Conservation (phyloP, 2,888 invertebrate species). For the Drosophila multiciliata region DNA sequence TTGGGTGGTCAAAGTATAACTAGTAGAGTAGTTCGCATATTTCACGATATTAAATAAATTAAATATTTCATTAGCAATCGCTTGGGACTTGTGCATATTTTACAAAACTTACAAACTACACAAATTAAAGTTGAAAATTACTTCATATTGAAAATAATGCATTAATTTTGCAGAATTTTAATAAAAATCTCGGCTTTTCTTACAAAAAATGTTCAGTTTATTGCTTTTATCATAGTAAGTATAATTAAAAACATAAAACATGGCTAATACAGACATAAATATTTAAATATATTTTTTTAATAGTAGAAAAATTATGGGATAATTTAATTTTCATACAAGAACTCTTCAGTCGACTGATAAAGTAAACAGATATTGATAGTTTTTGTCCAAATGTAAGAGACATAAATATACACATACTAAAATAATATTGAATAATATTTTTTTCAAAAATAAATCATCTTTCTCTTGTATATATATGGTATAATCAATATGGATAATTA, state of each 20-base stretch:
- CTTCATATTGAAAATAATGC: not conserved
- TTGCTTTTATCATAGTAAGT: not conserved
- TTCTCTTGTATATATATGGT: too few species aligned
- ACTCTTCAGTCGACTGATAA: too few species aligned
- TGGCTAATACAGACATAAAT: too few species aligned
- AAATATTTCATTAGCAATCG: conserved; percentile 2
- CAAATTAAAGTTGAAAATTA: not conserved
- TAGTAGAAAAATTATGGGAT: not conserved
- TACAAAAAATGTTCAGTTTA: not conserved
- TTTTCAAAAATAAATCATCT: not conserved
- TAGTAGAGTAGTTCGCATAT: not conserved
- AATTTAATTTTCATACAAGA: not conserved
- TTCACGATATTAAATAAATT: conserved; percentile 1
- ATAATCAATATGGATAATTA: not conserved
- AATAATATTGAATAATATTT: not conserved
- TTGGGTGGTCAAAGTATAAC: conserved; percentile 36
- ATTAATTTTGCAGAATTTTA: not conserved
- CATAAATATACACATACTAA: not conserved
- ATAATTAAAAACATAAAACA: not conserved
- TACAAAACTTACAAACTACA: not conserved
- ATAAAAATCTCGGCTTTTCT: not conserved
- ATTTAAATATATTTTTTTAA: not conserved
- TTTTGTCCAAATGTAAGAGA: not conserved
- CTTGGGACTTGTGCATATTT: not conserved
- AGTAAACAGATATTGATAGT: not conserved